Evolutionary conservation across 2,888 invertebrate species (phyloP), one percentile per base, ranked within the genome.

Genomic region (Lycia hirtaria): DNA sequence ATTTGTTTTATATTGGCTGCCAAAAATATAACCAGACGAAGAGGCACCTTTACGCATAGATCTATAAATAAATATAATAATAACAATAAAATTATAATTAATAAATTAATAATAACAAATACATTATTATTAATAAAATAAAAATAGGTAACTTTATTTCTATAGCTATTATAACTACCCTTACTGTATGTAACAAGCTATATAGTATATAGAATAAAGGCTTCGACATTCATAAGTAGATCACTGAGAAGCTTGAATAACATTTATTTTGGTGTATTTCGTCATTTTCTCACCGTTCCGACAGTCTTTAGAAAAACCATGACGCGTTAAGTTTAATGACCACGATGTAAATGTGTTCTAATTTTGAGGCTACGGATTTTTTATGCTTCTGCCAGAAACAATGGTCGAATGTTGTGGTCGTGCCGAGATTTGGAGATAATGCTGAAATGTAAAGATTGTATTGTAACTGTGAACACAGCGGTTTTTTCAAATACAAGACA

Each of bases 301-400:
- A 51, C 55, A 56, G 41, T 59, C 57, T 66, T 50, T 26, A 47
- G 56, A 51, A 62, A 61, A 67, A 38, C 62, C 64, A 65, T 54
- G 37, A 37, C 62, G 62, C 73, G 65, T 67, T 62, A 71, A 73
- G 75, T 75, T 69, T 68, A 71, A 69, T 65, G 75, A 75, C 73
- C 74, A 69, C 51, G 48, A 61, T 60, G 53, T 63, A 71, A 67
- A 69, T 59, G 54, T 64, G 68, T 59, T 68, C 68, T 58, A 69
- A 63, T 68, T 69, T 67, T 57, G 55, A 59, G 35, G 41, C 52
- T 53, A 62, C 48, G 44, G 57, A 60, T 64, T 61, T 66, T 59
- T 66, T 44, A 68, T 56, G 58, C 49, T 53, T 64, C 57, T 47
- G 48, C 41, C 38, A 47, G 35, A 61, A 55, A 54, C 62, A 63